A percentile compares a stretch with the other conserved stretches of the same genome.
Evolutionary conservation across 2,113 vertebrate genomes (phyloP).

Genomic region (Chamaea fasciata): DNA sequence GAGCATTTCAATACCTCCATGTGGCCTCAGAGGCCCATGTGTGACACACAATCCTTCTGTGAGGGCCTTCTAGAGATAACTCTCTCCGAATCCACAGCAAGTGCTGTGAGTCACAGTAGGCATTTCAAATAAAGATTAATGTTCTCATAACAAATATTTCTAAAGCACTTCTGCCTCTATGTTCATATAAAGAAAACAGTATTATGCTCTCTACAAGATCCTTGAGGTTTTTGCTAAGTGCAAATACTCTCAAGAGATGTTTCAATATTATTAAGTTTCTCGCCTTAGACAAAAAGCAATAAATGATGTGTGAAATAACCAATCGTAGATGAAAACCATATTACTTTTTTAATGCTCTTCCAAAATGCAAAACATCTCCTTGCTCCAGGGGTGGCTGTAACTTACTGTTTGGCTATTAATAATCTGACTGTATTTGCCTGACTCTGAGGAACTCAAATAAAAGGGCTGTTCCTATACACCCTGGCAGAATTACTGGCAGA

Average conservation of each 20-base stretch:
- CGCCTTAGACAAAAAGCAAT: background rate
- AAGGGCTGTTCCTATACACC: background rate
- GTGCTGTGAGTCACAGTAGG: rapidly evolving
- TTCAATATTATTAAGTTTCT: background rate
- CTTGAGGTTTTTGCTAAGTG: background rate
- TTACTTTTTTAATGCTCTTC: background rate
- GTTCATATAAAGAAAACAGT: background rate
- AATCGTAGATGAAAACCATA: background rate
- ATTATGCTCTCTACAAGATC: background rate
- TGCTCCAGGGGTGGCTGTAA: background rate
- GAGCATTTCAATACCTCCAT: background rate
- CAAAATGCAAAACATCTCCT: background rate
- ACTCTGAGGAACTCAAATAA: background rate
- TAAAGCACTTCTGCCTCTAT: background rate
- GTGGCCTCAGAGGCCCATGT: background rate
- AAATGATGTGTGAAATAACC: background rate
- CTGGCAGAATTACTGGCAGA: background rate
- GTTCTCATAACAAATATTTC: background rate
- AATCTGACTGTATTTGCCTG: background rate
- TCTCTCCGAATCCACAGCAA: background rate
- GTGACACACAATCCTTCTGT: background rate
- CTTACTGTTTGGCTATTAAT: background rate
- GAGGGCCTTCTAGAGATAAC: background rate
- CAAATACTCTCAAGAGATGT: background rate
- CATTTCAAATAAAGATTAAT: background rate